Percentiles rank a stretch among this genome's conserved stretches.
Conservation (phyloP, 2,888 invertebrate genomes). For the Penaeus monodon region DNA sequence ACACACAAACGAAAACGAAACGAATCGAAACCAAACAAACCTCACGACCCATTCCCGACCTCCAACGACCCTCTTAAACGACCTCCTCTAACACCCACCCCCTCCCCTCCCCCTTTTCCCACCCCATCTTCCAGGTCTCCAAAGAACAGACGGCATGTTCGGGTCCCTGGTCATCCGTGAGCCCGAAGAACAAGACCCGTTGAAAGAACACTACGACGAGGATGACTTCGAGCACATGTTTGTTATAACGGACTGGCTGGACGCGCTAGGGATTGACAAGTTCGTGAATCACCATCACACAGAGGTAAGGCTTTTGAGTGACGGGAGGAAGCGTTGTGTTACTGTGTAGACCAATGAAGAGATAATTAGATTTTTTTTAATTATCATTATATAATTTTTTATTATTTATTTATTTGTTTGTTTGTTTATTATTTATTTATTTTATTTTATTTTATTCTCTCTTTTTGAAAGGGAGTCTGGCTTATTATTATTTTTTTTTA, state of each 20-base stretch:
- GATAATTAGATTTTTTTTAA: neutral
- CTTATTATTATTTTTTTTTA: neutral
- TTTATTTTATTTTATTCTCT: no score
- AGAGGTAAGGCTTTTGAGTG: constrained; percentile 66
- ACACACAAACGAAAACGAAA: no score
- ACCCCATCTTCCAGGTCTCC: constrained; percentile 76
- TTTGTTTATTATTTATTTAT: no score
- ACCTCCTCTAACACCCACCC: neutral
- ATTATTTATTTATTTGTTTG: no score
- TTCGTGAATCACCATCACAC: constrained; percentile 90
- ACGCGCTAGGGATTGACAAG: constrained; percentile 79
- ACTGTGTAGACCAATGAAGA: no score
- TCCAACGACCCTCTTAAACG: no score
- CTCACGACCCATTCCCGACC: no score
- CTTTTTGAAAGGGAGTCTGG: no score
- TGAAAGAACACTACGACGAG: constrained; percentile 80
- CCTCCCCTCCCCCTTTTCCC: neutral
- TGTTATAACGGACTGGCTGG: constrained; percentile 86
- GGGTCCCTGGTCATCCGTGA: constrained; percentile 83
- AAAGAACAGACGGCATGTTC: constrained; percentile 87
- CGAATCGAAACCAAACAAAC: no score
- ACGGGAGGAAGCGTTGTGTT: neutral
- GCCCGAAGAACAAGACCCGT: constrained; percentile 77
- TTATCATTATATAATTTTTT: no score
- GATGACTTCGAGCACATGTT: constrained; percentile 84